Conservation (phyloP, 1,140 invertebrate genomes). For the Leucophenga varia region DNA sequence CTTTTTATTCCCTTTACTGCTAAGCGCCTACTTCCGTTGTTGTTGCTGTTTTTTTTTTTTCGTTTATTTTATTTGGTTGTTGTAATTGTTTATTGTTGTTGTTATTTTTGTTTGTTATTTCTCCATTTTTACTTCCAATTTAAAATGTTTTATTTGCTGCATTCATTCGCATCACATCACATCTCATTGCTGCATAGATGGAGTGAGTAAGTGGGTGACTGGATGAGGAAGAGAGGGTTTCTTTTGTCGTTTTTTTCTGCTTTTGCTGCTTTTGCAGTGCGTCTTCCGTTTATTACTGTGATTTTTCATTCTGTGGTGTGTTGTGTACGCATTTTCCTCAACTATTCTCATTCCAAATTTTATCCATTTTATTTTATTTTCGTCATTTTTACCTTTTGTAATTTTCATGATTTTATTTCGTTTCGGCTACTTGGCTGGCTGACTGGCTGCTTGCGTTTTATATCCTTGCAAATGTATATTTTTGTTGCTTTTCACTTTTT, state of each 20-base stretch:
- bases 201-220: too few species aligned
- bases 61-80: too few species aligned
- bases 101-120: too few species aligned
- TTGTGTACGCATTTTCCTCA: constrained; percentile 38
- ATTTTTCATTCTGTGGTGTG: constrained; percentile 45
- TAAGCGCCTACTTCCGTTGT: neutral
- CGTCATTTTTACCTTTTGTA: constrained; percentile 41
- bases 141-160: constrained; percentile 50
- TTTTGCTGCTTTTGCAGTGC: too few species aligned
- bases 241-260: too few species aligned
- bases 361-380: constrained; percentile 14
- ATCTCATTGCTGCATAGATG: too few species aligned
- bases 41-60: neutral
- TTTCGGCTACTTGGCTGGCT: neutral
- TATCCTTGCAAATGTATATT: constrained; percentile 15
- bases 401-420: constrained; percentile 51
- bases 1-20: constrained; percentile 26
- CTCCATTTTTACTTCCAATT: constrained; percentile 52
- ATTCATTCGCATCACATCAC: neutral
- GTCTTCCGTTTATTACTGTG: constrained; percentile 34
- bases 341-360: too few species aligned
- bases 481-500: constrained; percentile 22
- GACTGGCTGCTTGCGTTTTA: neutral
- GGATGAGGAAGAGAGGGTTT: too few species aligned
- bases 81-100: too few species aligned